A percentile compares a stretch with the other conserved stretches of the same genome.
phyloP scores from a whole-genome alignment of 2,797 vertebrate species.

The Sebastiscus albofasciatus region DNA sequence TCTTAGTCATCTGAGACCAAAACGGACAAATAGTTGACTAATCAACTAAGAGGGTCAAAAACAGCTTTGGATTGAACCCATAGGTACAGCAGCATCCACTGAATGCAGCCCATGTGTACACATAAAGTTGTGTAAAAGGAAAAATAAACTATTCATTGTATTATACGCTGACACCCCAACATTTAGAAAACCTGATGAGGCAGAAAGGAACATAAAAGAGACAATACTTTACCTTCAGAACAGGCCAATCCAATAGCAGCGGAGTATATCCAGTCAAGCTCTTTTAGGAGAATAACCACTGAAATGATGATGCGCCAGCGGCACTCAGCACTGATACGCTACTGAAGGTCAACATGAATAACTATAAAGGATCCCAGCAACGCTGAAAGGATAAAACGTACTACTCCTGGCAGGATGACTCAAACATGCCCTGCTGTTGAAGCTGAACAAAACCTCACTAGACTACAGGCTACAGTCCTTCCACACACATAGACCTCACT shows the following conservation, averaged over 20 bases:
- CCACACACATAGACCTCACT: neutral
- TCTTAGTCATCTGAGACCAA: too few relatives aligned
- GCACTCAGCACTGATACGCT: neutral
- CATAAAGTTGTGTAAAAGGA: neutral
- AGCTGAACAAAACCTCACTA: neutral
- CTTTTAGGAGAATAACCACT: slow-evolving; percentile 8
- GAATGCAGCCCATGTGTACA: neutral
- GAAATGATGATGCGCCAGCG: neutral
- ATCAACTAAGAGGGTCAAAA: neutral
- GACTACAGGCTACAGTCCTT: neutral
- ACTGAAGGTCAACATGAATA: slow-evolving; percentile 19
- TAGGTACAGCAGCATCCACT: neutral
- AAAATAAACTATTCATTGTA: neutral
- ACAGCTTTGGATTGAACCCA: neutral
- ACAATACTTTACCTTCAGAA: slow-evolving; percentile 55
- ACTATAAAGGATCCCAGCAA: slow-evolving; percentile 17
- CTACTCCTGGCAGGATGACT: slow-evolving; percentile 1
- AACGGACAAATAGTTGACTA: too few relatives aligned
- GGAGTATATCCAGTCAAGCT: slow-evolving; percentile 1
- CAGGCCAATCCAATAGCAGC: neutral
- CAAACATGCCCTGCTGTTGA: neutral
- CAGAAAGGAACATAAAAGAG: neutral
- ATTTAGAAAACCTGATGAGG: neutral
- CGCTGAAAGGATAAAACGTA: slow-evolving; percentile 5
- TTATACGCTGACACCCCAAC: neutral